Base-by-base conservation (phyloP, 2,888 invertebrate species). In the Norana najaformis region DNA sequence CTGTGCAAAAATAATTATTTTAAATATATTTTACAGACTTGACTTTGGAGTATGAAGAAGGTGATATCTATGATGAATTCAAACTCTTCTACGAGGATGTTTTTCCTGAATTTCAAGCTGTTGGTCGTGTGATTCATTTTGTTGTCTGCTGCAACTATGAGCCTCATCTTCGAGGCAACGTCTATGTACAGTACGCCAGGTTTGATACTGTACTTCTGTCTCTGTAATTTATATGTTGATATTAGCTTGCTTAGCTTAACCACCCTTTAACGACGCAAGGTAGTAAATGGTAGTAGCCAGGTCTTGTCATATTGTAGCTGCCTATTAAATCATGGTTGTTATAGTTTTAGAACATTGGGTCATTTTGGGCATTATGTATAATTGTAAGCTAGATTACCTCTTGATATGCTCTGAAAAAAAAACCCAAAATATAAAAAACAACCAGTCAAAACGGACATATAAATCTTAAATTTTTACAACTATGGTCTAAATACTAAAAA, bases 161-260 rank as follows among this genome's bases (percentile, higher is more conserved):
- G 94, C 96, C 96, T 88, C 98, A 98, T 95, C 96, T 98, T 30
- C 96, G 98, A 85, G 98, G 98, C 0, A 98, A 98, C 95, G 97
- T 98, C 47, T 98, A 98, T 94, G 96, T 98, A 39, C 97, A 98
- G 94, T 98, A 96, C 95, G 95, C 94, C 14, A 95, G 93, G 95
- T 95, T 91, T 91, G 92, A 34, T 82, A n/a, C n/a, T n/a, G n/a
- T 16, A n/a, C 69, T 16, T 47, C 0, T 0, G 16, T 69, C n/a
- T 16, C 30, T n/a, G 16, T 69, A 69, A 30, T 69, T 69, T 23
- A 47, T 23, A 47, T 47, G 41, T 41, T 41, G 18, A 41, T 41
- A 41, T 41, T 41, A 18, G 18, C 41, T 18, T 41, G n/a, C n/a
- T 41, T 41, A 18, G 41, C 41, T 41, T 37, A 53, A 34, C 53